phyloP scores from a whole-genome alignment of 2,113 vertebrate species.

The Lepisosteus osseus region DNA sequence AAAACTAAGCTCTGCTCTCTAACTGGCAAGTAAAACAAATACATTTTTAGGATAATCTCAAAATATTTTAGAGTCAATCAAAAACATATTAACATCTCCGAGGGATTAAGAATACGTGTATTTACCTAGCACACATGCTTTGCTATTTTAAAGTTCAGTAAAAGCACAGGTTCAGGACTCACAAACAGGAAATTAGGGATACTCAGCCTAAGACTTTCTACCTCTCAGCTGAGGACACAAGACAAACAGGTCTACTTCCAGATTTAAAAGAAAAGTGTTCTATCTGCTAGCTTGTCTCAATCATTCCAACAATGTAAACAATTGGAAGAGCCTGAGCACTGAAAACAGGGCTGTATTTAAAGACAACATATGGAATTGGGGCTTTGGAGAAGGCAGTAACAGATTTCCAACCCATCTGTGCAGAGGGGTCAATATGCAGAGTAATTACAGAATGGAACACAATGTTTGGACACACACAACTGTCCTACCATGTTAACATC shows the following conservation, averaged over 20 bases:
- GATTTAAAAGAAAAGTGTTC: not conserved
- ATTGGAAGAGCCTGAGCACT: not conserved
- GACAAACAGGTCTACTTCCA: conserved; percentile 30
- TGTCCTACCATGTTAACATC: conserved; percentile 22
- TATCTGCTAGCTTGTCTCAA: conserved; percentile 16
- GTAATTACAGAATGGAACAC: not conserved
- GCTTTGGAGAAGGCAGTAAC: conserved; percentile 39
- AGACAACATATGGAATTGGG: conserved; percentile 56
- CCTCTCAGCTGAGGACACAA: too few relatives aligned
- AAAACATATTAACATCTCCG: too few relatives aligned
- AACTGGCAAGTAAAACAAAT: too few relatives aligned
- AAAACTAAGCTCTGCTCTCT: too few relatives aligned
- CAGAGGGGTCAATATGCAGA: conserved; percentile 14
- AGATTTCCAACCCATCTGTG: conserved; percentile 59
- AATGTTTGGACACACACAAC: conserved; percentile 17
- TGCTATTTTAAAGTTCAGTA: too few relatives aligned
- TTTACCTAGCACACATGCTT: too few relatives aligned
- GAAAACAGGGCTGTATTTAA: conserved; percentile 32
- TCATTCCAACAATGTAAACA: conserved; percentile 47
- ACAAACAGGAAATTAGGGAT: too few relatives aligned
- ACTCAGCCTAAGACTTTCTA: too few relatives aligned
- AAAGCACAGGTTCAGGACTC: too few relatives aligned
- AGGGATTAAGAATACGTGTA: too few relatives aligned
- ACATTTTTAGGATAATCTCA: too few relatives aligned
- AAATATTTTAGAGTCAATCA: too few relatives aligned